A percentile compares a stretch with the other conserved stretches of the same genome.
phyloP scores from a whole-genome alignment of 2,113 vertebrate genomes.

The Hyaena hyaena region DNA sequence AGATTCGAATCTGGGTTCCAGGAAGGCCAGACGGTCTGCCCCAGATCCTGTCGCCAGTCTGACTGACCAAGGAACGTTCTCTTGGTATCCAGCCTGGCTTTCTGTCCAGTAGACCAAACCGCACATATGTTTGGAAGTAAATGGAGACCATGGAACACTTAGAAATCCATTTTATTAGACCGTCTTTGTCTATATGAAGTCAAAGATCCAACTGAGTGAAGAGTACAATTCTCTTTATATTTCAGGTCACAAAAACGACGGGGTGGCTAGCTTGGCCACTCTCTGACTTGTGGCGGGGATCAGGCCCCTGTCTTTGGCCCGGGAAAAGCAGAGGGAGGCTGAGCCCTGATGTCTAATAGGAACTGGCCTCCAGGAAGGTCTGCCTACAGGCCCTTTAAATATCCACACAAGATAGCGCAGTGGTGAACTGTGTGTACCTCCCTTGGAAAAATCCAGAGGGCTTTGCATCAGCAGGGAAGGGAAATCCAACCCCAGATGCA shows the following conservation, averaged over 20 bases:
- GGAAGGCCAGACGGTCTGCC: not conserved
- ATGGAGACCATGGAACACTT: not conserved
- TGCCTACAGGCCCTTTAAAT: not conserved
- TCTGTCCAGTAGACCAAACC: not conserved
- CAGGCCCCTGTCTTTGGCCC: not conserved
- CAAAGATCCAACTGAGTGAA: not conserved
- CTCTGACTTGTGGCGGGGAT: not conserved
- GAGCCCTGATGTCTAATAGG: not conserved
- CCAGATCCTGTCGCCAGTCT: not conserved
- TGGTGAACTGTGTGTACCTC: not conserved
- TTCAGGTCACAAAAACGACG: not conserved
- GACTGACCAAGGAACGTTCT: not conserved
- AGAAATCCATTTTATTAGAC: not conserved
- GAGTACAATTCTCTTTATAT: not conserved
- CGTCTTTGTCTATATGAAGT: not conserved
- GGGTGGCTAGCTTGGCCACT: not conserved
- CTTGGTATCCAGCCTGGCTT: not conserved
- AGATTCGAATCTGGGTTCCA: not conserved
- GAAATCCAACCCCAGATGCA: slow-evolving; percentile 52
- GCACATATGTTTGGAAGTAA: not conserved
- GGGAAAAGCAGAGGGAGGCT: not conserved
- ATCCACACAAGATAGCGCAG: not conserved
- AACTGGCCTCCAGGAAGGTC: not conserved
- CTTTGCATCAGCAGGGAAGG: slow-evolving; percentile 60
- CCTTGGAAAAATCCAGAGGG: slow-evolving; percentile 56